Evolutionary conservation across 2,888 invertebrate species (phyloP), one percentile per base, ranked within the genome.

Genomic region (Protophormia terraenovae): DNA sequence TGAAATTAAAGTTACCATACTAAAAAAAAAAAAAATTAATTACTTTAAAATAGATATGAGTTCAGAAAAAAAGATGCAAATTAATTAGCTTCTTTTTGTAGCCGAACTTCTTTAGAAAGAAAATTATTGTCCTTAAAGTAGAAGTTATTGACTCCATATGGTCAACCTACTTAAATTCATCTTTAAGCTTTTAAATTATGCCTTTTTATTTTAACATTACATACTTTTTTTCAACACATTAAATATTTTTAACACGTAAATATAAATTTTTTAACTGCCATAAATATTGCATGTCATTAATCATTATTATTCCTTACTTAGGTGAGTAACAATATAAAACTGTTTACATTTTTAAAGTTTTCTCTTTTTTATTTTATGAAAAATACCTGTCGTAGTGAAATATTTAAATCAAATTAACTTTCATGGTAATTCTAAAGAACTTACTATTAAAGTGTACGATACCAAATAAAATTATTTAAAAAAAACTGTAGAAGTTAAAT

Each of bases 241-340:
- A 35, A 60, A 71, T 71, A 78, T 71, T 78, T 53, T 38, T 35
- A 62, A 41, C 78, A 78, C 78, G 78, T 71, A 50, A 14, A 32
- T 50, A 24, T 50, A 29, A 12, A 50, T 50, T 22, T 38, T 35
- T 58, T 41, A 24, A 29, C 50, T 60, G 38, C 27, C 62, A 60
- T 78, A 71, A 71, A 50, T 78, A 12, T 50, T 10, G 29, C n/a
- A 32, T 60, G 62, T 29, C 71, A 71, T 71, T 78, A 78, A 78
- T 78, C 78, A 62, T 78, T 62, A 71, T 67, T 67, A 77, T 62
- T 35, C 41, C 29, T 35, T 7, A 3, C 55, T 77, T 72, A 45
- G 45, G 55, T 19, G 24, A 69, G 41, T 69, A 12, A 38, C 19
- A 60, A 27, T 32, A 38, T 3, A 38, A 69, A 24, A 47, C 50